Evolutionary conservation across 1,140 invertebrate genomes (phyloP), one percentile per base, ranked within the genome.

Genomic region (Drosophila pallidifrons): DNA sequence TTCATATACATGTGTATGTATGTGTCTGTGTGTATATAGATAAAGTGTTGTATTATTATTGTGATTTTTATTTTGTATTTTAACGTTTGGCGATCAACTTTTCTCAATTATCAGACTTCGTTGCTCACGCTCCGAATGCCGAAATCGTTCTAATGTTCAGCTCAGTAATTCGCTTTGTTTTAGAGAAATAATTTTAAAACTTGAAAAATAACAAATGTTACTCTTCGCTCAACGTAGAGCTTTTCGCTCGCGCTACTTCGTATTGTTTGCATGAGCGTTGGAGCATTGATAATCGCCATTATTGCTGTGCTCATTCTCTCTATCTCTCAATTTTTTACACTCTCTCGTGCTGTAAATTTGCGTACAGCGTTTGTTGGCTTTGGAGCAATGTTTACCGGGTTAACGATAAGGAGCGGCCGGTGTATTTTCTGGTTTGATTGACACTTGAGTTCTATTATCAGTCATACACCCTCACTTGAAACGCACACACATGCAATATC

Each of bases 71-170:
- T 55, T 13, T 35, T 46, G 13, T 52, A 15, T 70, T 38, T 70
- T 32, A 13, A 30, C 57, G 38, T 30, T 52, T 55, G 38, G 35
- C 3, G 46, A 28, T 5, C 47, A 25, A 43, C 30, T 8, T 49
- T 52, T 41, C 35, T 51, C n/a, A 80, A 32, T 71, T 75, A 71
- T 70, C 64, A 32, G 15, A 57, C 25, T 13, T 57, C 35, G 67
- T 52, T 69, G 46, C 60, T 49, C 20, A 51, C 55, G 47, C 32
- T 68, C 32, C 65, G 59, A 61, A 41, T 49, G 59, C 38, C 60
- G 5, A 81, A 52, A 67, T 54, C 52, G 30, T 66, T 88, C 72
- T 87, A 88, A 77, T 20, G 35, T 3, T 25, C 13, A 49, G 41
- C 64, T 75, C 43, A 16, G 11, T 7, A 8, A 11, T 30, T 35